These are phyloP conservation scores for Sorex maritimensis DNA, from an alignment of 2,797 vertebrate species.

Conservation along the genomic window DNA sequence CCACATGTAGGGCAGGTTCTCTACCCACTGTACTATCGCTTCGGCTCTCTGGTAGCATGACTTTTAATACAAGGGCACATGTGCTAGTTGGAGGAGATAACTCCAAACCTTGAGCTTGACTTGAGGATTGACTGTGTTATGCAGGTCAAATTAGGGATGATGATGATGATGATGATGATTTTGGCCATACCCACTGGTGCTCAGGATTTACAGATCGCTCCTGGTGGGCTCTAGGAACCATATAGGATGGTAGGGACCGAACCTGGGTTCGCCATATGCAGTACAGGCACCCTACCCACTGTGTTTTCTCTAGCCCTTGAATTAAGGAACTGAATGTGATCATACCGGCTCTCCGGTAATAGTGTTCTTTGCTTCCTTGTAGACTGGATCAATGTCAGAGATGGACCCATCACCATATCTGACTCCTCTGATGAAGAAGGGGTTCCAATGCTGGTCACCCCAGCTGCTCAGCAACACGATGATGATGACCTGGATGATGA, in stretches of 20 bases:
- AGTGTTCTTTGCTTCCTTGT: slow-evolving; percentile 62
- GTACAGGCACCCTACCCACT: too few relatives aligned
- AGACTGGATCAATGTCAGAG: slow-evolving; percentile 89
- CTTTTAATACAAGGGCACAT: background rate
- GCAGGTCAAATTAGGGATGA: too few relatives aligned
- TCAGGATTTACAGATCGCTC: too few relatives aligned
- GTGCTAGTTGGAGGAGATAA: slow-evolving; percentile 16
- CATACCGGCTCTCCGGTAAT: slow-evolving; percentile 3
- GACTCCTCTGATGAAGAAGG: slow-evolving; percentile 95
- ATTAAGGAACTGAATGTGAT: slow-evolving; percentile 7
- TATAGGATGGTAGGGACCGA: too few relatives aligned
- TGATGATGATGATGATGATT: too few relatives aligned
- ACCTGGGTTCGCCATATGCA: too few relatives aligned
- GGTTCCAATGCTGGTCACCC: slow-evolving; percentile 83
- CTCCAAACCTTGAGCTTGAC: slow-evolving; percentile 14
- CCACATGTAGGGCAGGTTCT: too few relatives aligned
- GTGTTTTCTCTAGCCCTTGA: background rate
- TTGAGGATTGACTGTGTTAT: background rate
- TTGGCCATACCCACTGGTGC: too few relatives aligned
- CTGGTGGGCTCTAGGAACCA: too few relatives aligned
- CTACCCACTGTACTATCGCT: too few relatives aligned
- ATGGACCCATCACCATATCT: slow-evolving; percentile 93
- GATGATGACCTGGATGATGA: slow-evolving; percentile 92
- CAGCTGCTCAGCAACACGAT: slow-evolving; percentile 84
- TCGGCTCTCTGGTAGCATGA: background rate